These are phyloP conservation scores for Ichneumon xanthorius DNA, from an alignment of 2,888 invertebrate species.

Conservation along the genomic window DNA sequence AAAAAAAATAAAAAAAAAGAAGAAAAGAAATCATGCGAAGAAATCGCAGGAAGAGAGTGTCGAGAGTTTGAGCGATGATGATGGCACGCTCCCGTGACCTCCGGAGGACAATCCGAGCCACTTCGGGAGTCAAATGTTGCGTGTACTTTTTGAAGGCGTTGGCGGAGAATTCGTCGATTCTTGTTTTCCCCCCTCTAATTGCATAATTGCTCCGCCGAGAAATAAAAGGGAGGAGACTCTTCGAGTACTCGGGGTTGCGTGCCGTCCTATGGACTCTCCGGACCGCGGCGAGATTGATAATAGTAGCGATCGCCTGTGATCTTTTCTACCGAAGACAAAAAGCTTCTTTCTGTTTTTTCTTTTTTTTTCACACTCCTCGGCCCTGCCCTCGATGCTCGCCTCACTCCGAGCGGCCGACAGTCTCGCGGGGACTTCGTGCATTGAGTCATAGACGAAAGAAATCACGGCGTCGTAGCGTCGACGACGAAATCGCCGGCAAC, in stretches of 20 bases:
- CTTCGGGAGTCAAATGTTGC: constrained; percentile 62
- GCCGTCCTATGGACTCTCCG: constrained; percentile 13
- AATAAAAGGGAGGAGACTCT: constrained; percentile 51
- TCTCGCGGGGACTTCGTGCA: constrained; percentile 7
- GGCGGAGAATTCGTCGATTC: constrained; percentile 23
- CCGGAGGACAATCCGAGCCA: constrained; percentile 30
- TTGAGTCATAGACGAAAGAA: constrained; percentile 65
- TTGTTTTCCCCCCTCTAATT: not conserved
- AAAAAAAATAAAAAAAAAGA: constrained; percentile 5
- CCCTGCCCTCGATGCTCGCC: constrained; percentile 3
- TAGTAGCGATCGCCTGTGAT: constrained; percentile 40
- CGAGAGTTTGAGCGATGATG: constrained; percentile 41
- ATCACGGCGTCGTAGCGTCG: constrained; percentile 63
- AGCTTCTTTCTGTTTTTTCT: constrained; percentile 2
- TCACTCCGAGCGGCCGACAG: not conserved
- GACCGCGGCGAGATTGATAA: constrained; percentile 55
- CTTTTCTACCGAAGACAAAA: constrained; percentile 15
- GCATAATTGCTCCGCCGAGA: constrained; percentile 57
- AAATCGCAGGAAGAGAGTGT: constrained; percentile 18
- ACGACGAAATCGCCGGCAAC: constrained; percentile 57
- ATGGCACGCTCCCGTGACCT: constrained; percentile 34
- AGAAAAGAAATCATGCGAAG: not conserved
- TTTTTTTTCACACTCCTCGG: not conserved
- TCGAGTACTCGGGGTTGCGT: constrained; percentile 43
- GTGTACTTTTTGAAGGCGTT: constrained; percentile 51